Conservation (phyloP, 2,797 vertebrate species). For the Tragopan temminckii region DNA sequence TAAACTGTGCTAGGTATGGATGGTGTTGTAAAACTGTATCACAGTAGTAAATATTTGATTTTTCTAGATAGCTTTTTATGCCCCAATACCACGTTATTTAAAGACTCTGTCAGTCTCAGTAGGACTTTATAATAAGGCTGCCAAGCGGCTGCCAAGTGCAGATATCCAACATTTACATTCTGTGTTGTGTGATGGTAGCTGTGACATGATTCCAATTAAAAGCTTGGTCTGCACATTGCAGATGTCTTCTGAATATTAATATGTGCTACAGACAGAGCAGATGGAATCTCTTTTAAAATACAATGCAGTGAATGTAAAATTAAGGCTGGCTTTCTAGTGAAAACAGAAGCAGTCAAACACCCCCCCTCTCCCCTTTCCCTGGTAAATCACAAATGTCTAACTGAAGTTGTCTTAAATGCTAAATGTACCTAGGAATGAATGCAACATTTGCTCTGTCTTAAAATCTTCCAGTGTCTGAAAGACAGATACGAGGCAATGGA, state of each 20-base stretch:
- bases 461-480: neutral
- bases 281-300: conserved; percentile 61
- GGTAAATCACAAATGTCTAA: neutral
- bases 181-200: conserved; percentile 59
- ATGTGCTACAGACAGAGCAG: conserved; percentile 45
- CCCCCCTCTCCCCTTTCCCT: neutral
- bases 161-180: conserved; percentile 70
- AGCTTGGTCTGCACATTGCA: conserved; percentile 65
- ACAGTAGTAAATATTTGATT: conserved; percentile 52
- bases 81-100: conserved; percentile 15
- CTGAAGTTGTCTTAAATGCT: neutral
- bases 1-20: neutral
- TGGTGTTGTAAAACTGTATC: neutral
- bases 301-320: conserved; percentile 50
- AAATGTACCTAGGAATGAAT: neutral
- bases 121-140: conserved; percentile 56
- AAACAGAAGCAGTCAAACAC: conserved; percentile 2
- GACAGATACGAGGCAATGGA: neutral
- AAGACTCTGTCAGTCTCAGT: conserved; percentile 47
- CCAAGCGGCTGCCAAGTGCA: conserved; percentile 60
- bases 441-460: neutral
- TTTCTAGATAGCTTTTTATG: conserved; percentile 41
- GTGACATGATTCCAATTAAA: conserved; percentile 73
- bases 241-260: conserved; percentile 73
- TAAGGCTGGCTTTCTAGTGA: conserved; percentile 29